Evolutionary conservation across 2,113 vertebrate species (phyloP), one percentile per base, ranked within the genome.

Genomic region (Sialia sialis): DNA sequence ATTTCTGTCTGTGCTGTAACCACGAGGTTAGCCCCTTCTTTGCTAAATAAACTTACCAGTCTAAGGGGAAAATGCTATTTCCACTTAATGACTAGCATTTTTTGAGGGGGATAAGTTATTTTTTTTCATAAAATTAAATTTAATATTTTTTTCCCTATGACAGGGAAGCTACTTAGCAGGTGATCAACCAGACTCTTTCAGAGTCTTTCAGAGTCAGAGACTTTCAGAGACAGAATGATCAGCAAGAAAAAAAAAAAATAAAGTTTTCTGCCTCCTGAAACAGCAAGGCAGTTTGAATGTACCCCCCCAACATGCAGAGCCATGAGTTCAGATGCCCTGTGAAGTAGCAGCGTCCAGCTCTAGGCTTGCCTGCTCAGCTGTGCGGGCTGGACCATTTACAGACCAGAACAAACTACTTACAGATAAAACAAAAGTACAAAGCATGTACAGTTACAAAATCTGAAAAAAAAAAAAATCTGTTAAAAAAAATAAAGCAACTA

Each of bases 21-120:
- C 78, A 91, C 39, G 48, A 83, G 43, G 68, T 73, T 95, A 93
- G 83, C 63, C 72, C 63, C 72, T 95, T 79, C 81, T 84, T 95
- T 84, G 43, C 63, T 80, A 80, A 88, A 90, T 59, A 80, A 80
- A 94, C 39, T 66, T 21, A 44, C 32, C 75, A 46, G 32, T 58
- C 82, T 69, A 86, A 80, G 38, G 20, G 20, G 7, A 83, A 72
- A 19, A 18, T 51, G 34, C 32, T 70, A 80, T 23, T 84, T 60
- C 36, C 51, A 54, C 58, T 66, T 41, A 26, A 64, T 77, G 29
- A 41, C 38, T 23, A 19, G 11, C n/a, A 29, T 12, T 62, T 77
- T 34, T 36, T n/a, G 13, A 38, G 27, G 11, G 21, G 72, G 23
- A 4, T n/a, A n/a, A 34, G 29, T 43, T 64, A 39, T 64, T 36